These are phyloP conservation scores for Hafferia zeledoni DNA, from an alignment of 2,797 vertebrate genomes.

Conservation along the genomic window DNA sequence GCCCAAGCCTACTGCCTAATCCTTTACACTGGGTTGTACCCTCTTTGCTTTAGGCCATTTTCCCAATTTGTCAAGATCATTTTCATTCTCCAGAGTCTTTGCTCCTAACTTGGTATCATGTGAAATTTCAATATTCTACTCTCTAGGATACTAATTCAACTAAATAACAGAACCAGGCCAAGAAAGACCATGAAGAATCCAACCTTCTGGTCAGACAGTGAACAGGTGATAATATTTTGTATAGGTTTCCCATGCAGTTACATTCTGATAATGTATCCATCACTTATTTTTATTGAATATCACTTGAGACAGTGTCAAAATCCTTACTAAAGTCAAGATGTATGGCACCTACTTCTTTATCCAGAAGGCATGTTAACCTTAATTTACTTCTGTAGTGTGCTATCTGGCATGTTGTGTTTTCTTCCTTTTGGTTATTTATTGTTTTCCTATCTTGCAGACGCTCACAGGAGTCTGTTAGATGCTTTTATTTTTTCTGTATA, in stretches of 20 bases:
- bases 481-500: background rate
- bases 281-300: background rate
- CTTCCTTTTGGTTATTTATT: background rate
- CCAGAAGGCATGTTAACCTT: background rate
- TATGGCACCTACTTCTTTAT: background rate
- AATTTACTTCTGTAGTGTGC: background rate
- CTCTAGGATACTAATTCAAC: background rate
- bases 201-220: background rate
- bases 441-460: background rate
- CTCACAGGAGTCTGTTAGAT: background rate
- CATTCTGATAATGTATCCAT: background rate
- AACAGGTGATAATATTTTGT: background rate
- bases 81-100: background rate
- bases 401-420: background rate
- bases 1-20: fast-evolving
- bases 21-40: background rate
- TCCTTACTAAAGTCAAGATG: background rate
- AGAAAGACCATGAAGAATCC: background rate
- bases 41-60: background rate
- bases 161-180: background rate
- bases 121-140: background rate
- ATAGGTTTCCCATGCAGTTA: background rate
- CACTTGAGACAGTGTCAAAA: background rate
- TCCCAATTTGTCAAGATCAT: background rate
- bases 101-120: background rate